Conservation (phyloP, 1,140 invertebrate species). For the Ips typographus region DNA sequence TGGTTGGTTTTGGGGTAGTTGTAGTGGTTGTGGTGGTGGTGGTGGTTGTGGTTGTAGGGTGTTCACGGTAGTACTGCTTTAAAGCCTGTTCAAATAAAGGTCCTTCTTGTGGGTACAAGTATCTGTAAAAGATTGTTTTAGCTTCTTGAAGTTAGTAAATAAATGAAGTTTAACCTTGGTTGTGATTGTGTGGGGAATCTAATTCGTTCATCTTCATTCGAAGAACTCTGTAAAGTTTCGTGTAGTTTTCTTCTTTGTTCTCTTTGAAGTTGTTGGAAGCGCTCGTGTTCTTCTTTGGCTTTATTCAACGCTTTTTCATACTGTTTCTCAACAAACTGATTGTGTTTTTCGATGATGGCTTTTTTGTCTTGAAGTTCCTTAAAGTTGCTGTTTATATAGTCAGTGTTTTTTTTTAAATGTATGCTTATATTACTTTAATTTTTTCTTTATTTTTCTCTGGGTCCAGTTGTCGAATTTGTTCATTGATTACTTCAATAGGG, state of each 20-base stretch:
- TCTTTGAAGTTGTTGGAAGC: conserved; percentile 62
- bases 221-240: conserved; percentile 50
- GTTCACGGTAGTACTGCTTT: conserved; percentile 56
- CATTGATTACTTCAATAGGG: conserved; percentile 47
- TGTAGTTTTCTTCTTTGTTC: conserved; percentile 53
- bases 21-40: conserved; percentile 51
- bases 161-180: conserved; percentile 5
- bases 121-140: conserved; percentile 28
- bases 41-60: conserved; percentile 55
- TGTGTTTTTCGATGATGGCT: conserved; percentile 67
- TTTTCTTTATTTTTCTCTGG: conserved; percentile 65
- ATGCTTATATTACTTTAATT: conserved; percentile 47
- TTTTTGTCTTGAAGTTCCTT: conserved; percentile 62
- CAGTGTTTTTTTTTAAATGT: not conserved
- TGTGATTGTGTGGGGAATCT: conserved; percentile 1
- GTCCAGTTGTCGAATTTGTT: conserved; percentile 52
- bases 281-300: conserved; percentile 64
- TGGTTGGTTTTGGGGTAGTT: conserved; percentile 48
- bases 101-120: conserved; percentile 52
- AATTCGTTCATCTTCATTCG: conserved; percentile 15
- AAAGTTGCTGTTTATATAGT: not conserved
- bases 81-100: conserved; percentile 53
- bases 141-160: not conserved
- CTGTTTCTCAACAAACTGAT: conserved; percentile 68
- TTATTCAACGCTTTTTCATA: conserved; percentile 68